These are phyloP conservation scores for Cercopithecus petaurista DNA, from an alignment of 2,797 vertebrate species.

Conservation along the genomic window DNA sequence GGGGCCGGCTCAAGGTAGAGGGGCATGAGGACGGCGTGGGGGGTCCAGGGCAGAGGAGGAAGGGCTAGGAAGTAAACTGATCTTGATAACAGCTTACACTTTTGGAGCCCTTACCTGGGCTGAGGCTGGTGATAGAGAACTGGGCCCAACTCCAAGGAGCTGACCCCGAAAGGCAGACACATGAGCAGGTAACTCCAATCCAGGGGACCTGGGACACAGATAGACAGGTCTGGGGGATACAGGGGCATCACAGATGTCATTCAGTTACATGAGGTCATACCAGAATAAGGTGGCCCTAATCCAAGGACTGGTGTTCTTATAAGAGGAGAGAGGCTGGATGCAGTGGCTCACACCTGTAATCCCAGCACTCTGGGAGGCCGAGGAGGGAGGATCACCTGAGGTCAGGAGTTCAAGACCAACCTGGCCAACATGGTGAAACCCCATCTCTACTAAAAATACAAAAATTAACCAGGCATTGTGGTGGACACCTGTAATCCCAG, in stretches of 20 bases:
- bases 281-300: neutral
- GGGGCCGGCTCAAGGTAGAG: accelerated
- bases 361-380: no score
- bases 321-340: neutral
- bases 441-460: no score
- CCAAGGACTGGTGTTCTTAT: accelerated
- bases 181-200: no score
- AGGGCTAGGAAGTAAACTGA: neutral
- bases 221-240: neutral
- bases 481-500: no score
- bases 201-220: neutral
- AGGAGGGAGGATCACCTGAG: no score
- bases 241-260: neutral
- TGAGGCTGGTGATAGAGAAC: neutral
- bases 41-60: neutral
- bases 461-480: no score
- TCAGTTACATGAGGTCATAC: accelerated
- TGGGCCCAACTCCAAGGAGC: neutral
- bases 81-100: neutral
- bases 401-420: no score
- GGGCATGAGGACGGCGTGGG: no score
- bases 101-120: neutral
- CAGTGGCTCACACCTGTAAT: no score
- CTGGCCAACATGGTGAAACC: no score
- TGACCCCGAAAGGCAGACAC: neutral